Base-by-base conservation (phyloP, 2,888 invertebrate genomes). In the Lordiphosa andalusiaca region DNA sequence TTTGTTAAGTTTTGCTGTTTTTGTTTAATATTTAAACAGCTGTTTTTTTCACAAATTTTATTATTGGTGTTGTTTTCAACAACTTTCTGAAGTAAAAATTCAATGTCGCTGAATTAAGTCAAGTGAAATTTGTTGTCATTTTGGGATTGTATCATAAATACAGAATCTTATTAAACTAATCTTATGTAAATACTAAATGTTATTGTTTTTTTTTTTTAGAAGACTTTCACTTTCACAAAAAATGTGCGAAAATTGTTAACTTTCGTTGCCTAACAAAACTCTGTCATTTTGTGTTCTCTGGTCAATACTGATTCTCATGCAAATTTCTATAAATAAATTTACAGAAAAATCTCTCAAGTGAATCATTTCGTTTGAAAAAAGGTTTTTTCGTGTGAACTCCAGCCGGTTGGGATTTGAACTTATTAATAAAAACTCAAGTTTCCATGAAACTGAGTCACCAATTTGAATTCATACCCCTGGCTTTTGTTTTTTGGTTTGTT, bases 291-390 rank as follows among this genome's bases (percentile, higher is more conserved):
- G 19, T 77, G 78, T 73, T 70, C 64, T 69, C 62, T 48, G 48
- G 37, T 33, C 10, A 21, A 51, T 63, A 55, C 40, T n/a, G 44
- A 71, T 74, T 78, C 61, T 63, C 65, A 85, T 80, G 84, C 67
- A 83, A 80, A 80, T 83, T 19, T 12, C 13, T 59, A 50, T 30
- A 44, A 54, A 42, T 53, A 39, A 57, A 53, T 55, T 16, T 16
- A n/a, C 19, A 19, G 19, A 39, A 53, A 53, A 56, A 58, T 58
- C 63, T 61, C 55, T 49, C 63, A 61, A 63, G 63, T 84, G 77
- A 78, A 75, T 78, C 78, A 85, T 69, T 83, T 80, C 67, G 55
- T 68, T 83, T 65, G 70, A 80, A 80, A 72, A 55, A 44, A 37
- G 35, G 66, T 63, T 63, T 35, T 39, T 56, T 84, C 76, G 55